phyloP scores from a whole-genome alignment of 1,140 invertebrate species.

The Neodiprion lecontei region DNA sequence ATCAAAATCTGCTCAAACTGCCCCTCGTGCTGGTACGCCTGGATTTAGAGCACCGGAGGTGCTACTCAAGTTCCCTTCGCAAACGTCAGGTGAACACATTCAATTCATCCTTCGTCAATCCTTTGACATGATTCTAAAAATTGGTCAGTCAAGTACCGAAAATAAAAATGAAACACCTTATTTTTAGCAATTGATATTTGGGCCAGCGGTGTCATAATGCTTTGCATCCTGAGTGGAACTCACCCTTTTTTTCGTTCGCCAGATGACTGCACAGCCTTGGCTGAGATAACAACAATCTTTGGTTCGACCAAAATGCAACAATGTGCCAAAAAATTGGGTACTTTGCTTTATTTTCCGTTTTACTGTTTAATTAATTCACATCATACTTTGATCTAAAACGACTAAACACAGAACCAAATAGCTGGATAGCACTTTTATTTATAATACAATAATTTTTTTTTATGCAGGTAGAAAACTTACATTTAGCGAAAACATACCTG shows the following conservation, averaged over 20 bases:
- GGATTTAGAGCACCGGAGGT: slow-evolving; percentile 91
- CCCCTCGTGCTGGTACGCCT: slow-evolving; percentile 87
- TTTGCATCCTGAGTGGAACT: slow-evolving; percentile 79
- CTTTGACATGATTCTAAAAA: neutral
- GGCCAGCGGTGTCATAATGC: slow-evolving; percentile 87
- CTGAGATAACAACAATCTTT: slow-evolving; percentile 84
- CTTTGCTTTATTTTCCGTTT: slow-evolving; percentile 23
- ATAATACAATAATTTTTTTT: slow-evolving; percentile 29
- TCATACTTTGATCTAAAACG: neutral
- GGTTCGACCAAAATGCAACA: slow-evolving; percentile 74
- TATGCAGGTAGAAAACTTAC: slow-evolving; percentile 56
- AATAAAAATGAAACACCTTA: slow-evolving; percentile 1
- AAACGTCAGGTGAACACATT: slow-evolving; percentile 70
- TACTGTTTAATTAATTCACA: neutral
- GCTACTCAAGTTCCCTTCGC: slow-evolving; percentile 75
- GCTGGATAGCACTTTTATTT: slow-evolving; percentile 20
- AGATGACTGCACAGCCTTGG: slow-evolving; percentile 81
- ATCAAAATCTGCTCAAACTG: slow-evolving; percentile 66
- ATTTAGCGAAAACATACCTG: slow-evolving; percentile 48
- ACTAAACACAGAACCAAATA: too few species aligned
- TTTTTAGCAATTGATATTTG: slow-evolving; percentile 84
- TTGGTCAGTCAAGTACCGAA: neutral
- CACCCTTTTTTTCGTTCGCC: slow-evolving; percentile 86
- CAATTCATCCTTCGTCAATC: neutral
- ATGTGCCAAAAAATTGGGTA: slow-evolving; percentile 75